These are phyloP conservation scores for Eupelmus urozonus DNA, from an alignment of 2,888 invertebrate genomes.

Conservation along the genomic window DNA sequence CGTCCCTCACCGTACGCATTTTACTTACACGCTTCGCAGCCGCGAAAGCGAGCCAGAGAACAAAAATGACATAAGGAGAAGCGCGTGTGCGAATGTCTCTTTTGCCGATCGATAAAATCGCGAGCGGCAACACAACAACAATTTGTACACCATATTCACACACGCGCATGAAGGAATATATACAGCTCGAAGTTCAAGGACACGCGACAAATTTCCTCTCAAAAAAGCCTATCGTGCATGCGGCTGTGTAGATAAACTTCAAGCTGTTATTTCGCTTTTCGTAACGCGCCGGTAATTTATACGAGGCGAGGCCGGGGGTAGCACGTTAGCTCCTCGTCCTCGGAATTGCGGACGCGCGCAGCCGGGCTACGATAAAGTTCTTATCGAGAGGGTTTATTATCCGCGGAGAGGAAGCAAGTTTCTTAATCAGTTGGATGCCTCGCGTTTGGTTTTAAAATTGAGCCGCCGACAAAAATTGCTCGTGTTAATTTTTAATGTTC, in stretches of 20 bases:
- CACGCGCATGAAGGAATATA: too few relatives aligned
- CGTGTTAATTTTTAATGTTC: too few relatives aligned
- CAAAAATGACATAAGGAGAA: not conserved
- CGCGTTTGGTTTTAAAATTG: too few relatives aligned
- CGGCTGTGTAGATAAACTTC: not conserved
- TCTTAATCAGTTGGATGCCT: too few relatives aligned
- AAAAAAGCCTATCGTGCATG: not conserved
- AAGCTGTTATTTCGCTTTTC: not conserved
- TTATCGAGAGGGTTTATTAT: constrained; percentile 23
- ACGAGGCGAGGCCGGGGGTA: not conserved
- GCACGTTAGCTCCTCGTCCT: constrained; percentile 11
- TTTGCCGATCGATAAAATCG: not conserved
- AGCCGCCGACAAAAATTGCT: too few relatives aligned
- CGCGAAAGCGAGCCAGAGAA: not conserved
- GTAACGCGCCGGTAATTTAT: constrained; percentile 2
- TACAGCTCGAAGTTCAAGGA: constrained; percentile 18
- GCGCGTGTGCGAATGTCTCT: not conserved
- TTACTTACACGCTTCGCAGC: not conserved
- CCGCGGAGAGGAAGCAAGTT: too few relatives aligned
- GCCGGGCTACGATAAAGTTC: constrained; percentile 4
- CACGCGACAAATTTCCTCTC: not conserved
- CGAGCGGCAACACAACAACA: not conserved
- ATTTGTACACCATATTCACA: too few relatives aligned
- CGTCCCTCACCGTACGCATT: not conserved
- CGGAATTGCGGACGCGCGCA: not conserved